Conservation (phyloP, 2,888 invertebrate genomes). For the Chydorus sphaericus region DNA sequence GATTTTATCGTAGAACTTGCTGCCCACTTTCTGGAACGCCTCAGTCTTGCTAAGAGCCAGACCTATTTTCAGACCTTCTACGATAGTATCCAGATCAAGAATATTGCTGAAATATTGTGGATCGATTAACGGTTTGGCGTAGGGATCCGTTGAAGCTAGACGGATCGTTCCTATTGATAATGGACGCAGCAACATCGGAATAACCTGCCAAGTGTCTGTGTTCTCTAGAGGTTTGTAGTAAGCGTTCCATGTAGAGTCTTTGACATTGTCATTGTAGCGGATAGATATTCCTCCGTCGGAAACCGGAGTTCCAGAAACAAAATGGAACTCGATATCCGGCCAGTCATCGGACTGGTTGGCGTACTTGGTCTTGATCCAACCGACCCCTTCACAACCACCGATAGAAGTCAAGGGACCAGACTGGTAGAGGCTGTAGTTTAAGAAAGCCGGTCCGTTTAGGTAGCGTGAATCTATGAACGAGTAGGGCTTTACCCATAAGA, state of each 20-base stretch:
- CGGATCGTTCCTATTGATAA: constrained; percentile 50
- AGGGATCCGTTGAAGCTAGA: constrained; percentile 45
- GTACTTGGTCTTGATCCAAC: constrained; percentile 69
- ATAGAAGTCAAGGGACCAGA: constrained; percentile 71
- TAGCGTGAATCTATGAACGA: neutral
- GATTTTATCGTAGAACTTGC: constrained; percentile 54
- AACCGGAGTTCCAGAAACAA: constrained; percentile 67
- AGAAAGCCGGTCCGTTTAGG: constrained; percentile 28
- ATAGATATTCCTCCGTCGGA: constrained; percentile 71
- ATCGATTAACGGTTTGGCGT: constrained; percentile 29
- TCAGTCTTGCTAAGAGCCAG: constrained; percentile 44
- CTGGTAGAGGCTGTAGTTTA: constrained; percentile 67
- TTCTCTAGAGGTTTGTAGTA: constrained; percentile 38
- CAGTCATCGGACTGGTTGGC: constrained; percentile 56
- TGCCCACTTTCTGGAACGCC: constrained; percentile 49
- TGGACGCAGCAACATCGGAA: constrained; percentile 47
- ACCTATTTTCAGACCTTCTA: constrained; percentile 53
- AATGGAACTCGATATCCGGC: constrained; percentile 79
- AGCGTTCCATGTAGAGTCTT: constrained; percentile 18
- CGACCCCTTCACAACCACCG: constrained; percentile 58
- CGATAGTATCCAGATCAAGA: constrained; percentile 48
- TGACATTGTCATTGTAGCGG: constrained; percentile 28
- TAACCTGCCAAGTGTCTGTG: constrained; percentile 43
- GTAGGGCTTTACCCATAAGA: neutral
- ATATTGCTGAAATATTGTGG: constrained; percentile 32